Evolutionary conservation across 2,113 vertebrate species (phyloP), one percentile per base, ranked within the genome.

Genomic region (Alaudala cheleensis): DNA sequence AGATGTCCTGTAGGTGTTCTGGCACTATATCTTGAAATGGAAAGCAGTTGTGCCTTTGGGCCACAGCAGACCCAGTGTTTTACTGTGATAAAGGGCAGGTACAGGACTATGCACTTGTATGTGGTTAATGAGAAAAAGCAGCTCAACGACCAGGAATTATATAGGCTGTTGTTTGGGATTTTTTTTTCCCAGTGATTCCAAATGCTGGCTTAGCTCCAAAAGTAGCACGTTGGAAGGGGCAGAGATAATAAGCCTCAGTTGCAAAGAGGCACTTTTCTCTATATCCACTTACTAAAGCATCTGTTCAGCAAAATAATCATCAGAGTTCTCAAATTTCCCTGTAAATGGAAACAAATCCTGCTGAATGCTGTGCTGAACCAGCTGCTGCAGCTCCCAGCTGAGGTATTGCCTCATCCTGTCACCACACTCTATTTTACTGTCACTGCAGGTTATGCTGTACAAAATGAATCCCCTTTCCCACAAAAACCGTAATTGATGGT

Each of bases 281-380:
- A 60, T 49, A 67, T 60, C 39, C 44, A 80, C 72, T 88, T 92
- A 93, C 90, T 90, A 81, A 93, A 88, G 92, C 90, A 94, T 83
- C 90, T 92, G 92, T 83, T 95, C 92, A 96, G 92, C 79, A 93
- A 90, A 94, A 86, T 80, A 83, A 94, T 56, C 74, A 74, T 53
- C 87, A 34, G 85, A 64, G 69, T 78, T 96, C 95, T 94, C 92
- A 83, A 39, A 90, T 96, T 94, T 81, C 94, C 86, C 80, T 1
- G 7, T 64, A 84, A 81, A 93, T 71, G 76, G 92, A 71, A 96
- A 90, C 51, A 86, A 83, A 92, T 77, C 85, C 77, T 95, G 92
- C 93, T 94, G 93, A 95, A 86, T 65, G 80, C 86, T 94, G 79
- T 81, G 86, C 90, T 96, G 93, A 96, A 78, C 37, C 82, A 97